phyloP scores from a whole-genome alignment of 2,113 vertebrate species.

The Equus quagga region DNA sequence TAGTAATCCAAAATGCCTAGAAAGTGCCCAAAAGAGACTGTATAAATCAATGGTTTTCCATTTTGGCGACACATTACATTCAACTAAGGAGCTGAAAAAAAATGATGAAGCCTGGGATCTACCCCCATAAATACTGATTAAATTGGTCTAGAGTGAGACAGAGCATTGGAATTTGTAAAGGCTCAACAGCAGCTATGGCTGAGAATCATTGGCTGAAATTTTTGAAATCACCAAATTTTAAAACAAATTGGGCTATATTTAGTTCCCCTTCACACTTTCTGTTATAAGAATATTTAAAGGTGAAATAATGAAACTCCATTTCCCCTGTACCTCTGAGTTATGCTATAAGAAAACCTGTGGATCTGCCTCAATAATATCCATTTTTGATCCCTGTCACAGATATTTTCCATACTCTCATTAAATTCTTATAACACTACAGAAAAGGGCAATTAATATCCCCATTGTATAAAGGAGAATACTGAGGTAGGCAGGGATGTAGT shows the following conservation, averaged over 20 bases:
- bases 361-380: background rate
- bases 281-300: constrained; percentile 40
- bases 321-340: background rate
- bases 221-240: constrained; percentile 14
- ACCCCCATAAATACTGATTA: background rate
- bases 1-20: constrained; percentile 24
- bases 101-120: background rate
- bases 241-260: background rate
- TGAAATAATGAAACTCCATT: background rate
- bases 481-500: background rate
- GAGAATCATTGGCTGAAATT: constrained; percentile 9
- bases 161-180: background rate
- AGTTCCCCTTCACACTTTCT: background rate
- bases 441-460: background rate
- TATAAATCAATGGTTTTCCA: background rate
- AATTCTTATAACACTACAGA: background rate
- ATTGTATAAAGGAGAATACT: constrained; percentile 12
- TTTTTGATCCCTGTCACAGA: background rate
- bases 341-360: background rate
- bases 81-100: background rate
- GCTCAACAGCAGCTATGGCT: background rate
- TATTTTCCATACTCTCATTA: constrained; percentile 23
- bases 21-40: background rate
- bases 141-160: background rate
- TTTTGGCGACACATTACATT: background rate